These are phyloP conservation scores for Ferdinandea cuprea DNA, from an alignment of 2,888 invertebrate species.

Conservation along the genomic window DNA sequence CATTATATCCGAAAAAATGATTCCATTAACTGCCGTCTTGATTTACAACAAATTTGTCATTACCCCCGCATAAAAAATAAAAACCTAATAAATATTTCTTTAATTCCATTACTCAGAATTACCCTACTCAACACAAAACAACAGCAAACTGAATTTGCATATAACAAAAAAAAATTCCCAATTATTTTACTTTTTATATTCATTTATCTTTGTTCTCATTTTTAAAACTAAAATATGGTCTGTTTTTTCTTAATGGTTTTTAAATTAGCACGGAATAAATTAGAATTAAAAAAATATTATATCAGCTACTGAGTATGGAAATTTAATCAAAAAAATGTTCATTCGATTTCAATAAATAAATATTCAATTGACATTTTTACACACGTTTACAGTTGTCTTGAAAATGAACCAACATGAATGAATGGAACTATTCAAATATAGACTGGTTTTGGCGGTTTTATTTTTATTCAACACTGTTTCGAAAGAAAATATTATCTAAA, in stretches of 20 bases:
- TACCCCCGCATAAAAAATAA: too few species aligned
- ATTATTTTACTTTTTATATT: not conserved
- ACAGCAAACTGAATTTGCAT: not conserved
- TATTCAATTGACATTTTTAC: constrained; percentile 3
- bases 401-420: constrained; percentile 4
- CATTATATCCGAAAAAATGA: too few species aligned
- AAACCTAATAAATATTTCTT: not conserved
- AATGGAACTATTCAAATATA: constrained; percentile 1
- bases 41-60: not conserved
- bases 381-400: not conserved
- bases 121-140: not conserved
- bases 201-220: not conserved
- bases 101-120: not conserved
- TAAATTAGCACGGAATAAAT: not conserved
- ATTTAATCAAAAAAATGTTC: not conserved
- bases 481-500: not conserved
- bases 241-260: not conserved
- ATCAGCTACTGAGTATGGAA: not conserved
- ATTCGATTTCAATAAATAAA: constrained; percentile 5
- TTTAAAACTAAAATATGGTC: not conserved
- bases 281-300: not conserved
- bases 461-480: not conserved
- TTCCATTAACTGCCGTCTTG: not conserved
- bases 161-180: not conserved
- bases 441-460: not conserved